Percentiles rank a stretch among this genome's conserved stretches.
Evolutionary conservation across 2,797 vertebrate genomes (phyloP).

Genomic region (Tadarida brasiliensis): DNA sequence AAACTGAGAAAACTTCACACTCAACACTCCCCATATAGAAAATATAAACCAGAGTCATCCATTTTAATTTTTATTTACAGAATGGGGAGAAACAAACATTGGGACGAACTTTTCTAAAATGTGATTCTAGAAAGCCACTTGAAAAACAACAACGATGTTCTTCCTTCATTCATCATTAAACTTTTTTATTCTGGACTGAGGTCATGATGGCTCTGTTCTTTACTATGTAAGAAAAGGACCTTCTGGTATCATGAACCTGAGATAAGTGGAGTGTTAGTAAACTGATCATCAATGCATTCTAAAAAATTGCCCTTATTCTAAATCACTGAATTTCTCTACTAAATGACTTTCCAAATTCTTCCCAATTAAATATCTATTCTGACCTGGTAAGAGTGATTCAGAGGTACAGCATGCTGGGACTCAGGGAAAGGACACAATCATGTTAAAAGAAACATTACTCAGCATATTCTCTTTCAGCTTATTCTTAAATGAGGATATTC

Average conservation of each 20-base stretch:
- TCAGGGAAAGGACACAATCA: neutral
- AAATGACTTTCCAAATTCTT: neutral
- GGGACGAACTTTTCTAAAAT: neutral
- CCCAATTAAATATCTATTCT: neutral
- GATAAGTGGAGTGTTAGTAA: neutral
- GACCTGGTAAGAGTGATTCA: neutral
- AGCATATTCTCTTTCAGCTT: neutral
- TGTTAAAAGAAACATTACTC: neutral
- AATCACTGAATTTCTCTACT: neutral
- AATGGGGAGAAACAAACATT: neutral
- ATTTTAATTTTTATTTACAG: constrained; percentile 56
- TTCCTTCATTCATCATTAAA: neutral
- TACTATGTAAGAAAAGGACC: neutral
- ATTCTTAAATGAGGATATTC: neutral
- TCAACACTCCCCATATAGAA: neutral
- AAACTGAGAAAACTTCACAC: neutral
- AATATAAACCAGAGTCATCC: neutral
- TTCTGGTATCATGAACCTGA: neutral
- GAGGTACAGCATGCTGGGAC: neutral
- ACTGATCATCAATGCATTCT: neutral
- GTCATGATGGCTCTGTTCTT: neutral
- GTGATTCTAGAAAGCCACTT: neutral
- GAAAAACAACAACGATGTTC: neutral
- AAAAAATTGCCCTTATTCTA: neutral
- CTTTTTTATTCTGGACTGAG: neutral